Percentiles rank a stretch among this genome's conserved stretches.
These are phyloP conservation scores for Hemiprocne comata DNA, from an alignment of 2,113 vertebrate genomes.

Conservation along the genomic window DNA sequence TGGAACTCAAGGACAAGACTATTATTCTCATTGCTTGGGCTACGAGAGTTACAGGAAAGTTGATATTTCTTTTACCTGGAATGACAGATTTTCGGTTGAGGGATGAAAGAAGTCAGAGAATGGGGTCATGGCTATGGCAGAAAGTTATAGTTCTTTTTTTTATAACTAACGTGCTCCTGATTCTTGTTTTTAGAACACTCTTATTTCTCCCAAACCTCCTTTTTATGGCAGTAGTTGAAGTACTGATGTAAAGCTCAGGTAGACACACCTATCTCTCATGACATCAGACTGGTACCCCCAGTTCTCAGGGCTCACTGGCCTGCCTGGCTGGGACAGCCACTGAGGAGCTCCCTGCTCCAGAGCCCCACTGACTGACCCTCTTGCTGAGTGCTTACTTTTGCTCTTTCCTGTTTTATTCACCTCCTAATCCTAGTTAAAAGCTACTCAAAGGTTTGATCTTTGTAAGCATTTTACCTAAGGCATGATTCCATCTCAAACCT, in stretches of 20 bases:
- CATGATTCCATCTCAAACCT: slow-evolving; percentile 38
- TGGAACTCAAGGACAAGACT: background rate
- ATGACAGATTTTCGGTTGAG: background rate
- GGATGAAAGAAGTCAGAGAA: background rate
- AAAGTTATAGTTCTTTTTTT: background rate
- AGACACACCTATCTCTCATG: background rate
- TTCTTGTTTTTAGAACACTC: background rate
- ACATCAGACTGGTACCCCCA: background rate
- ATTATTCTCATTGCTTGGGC: background rate
- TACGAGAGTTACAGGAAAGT: background rate
- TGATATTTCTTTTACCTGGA: background rate
- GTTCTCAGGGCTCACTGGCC: background rate
- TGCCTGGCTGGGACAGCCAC: background rate
- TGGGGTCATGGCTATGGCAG: background rate
- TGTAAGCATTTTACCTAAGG: slow-evolving; percentile 45
- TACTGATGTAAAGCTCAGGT: background rate
- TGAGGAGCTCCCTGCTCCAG: background rate
- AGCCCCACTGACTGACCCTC: background rate
- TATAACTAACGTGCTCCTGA: background rate
- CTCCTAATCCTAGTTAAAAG: slow-evolving; percentile 57
- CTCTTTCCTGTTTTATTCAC: slow-evolving; percentile 41
- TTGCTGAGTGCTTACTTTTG: background rate
- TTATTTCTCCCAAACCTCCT: background rate
- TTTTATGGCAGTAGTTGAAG: background rate
- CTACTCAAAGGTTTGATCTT: slow-evolving; percentile 31